phyloP scores from a whole-genome alignment of 2,797 vertebrate genomes.

The Chaunax sp. region DNA sequence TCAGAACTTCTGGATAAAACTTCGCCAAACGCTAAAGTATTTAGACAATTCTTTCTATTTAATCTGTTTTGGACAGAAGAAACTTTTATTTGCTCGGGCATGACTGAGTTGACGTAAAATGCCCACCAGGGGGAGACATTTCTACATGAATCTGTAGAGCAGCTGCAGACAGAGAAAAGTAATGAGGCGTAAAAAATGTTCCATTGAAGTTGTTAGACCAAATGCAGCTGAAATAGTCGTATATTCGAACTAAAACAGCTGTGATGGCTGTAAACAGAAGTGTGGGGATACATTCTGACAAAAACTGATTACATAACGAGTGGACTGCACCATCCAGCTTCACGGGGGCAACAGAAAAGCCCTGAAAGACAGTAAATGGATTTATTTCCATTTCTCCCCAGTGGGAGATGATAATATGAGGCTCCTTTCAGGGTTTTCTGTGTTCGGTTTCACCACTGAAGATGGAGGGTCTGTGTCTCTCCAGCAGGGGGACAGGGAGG shows the following conservation, averaged over 20 bases:
- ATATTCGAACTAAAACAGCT: background rate
- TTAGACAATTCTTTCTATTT: too few species aligned
- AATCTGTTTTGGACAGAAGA: too few species aligned
- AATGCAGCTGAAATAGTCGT: rapidly evolving
- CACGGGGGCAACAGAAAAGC: background rate
- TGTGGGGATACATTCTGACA: rapidly evolving
- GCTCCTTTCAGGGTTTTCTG: background rate
- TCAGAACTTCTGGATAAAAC: too few species aligned
- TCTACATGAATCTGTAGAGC: background rate
- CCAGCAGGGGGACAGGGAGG: slow-evolving; percentile 54
- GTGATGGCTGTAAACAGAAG: rapidly evolving
- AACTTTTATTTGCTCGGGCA: too few species aligned
- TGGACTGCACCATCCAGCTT: rapidly evolving
- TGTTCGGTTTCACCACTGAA: background rate
- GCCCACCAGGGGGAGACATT: slow-evolving; percentile 53
- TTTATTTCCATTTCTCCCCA: background rate
- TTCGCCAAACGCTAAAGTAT: too few species aligned
- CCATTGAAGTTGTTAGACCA: background rate
- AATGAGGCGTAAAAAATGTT: background rate
- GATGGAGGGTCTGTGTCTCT: background rate
- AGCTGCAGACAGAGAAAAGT: background rate
- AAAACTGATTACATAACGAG: rapidly evolving
- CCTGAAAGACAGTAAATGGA: background rate
- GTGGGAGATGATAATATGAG: background rate
- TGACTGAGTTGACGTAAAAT: too few species aligned